Evolutionary conservation across 2,888 invertebrate species (phyloP).

Genomic region (Eupeodes luniger): DNA sequence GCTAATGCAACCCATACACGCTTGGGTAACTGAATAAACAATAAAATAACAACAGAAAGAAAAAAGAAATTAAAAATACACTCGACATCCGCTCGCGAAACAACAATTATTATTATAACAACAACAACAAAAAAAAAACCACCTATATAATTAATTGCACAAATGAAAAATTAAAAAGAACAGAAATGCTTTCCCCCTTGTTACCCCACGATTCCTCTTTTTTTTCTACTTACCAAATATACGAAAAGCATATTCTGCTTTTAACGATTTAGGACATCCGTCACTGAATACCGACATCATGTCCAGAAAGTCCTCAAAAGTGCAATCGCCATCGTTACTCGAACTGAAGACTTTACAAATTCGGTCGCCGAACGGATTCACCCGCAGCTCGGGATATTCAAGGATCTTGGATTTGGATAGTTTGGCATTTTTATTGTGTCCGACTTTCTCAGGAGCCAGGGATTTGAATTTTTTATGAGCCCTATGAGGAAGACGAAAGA

Average conservation of each 20-base stretch:
- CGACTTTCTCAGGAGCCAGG: conserved; percentile 94
- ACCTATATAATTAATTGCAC: conserved; percentile 46
- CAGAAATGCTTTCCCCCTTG: not conserved
- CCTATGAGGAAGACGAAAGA: conserved; percentile 84
- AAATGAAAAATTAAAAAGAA: not conserved
- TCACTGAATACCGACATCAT: conserved; percentile 99
- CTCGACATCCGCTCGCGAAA: conserved; percentile 23
- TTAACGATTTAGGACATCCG: conserved; percentile 94
- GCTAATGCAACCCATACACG: conserved; percentile 20
- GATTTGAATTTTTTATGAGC: conserved; percentile 96
- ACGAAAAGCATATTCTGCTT: conserved; percentile 97
- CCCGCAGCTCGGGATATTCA: conserved; percentile 93
- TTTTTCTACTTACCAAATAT: conserved; percentile 91
- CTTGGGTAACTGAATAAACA: not conserved
- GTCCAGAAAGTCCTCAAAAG: conserved; percentile 97
- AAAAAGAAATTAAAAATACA: not conserved
- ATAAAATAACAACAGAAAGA: not conserved
- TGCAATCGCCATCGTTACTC: conserved; percentile 94
- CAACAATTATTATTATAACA: conserved; percentile 26
- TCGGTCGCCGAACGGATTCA: conserved; percentile 95
- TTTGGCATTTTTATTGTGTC: conserved; percentile 94
- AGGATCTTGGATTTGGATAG: conserved; percentile 93
- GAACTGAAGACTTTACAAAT: conserved; percentile 97
- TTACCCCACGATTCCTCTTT: too few relatives aligned
- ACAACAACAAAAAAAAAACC: not conserved